Evolutionary conservation across 2,113 vertebrate genomes (phyloP).

Genomic region (Coregonus clupeaformis): DNA sequence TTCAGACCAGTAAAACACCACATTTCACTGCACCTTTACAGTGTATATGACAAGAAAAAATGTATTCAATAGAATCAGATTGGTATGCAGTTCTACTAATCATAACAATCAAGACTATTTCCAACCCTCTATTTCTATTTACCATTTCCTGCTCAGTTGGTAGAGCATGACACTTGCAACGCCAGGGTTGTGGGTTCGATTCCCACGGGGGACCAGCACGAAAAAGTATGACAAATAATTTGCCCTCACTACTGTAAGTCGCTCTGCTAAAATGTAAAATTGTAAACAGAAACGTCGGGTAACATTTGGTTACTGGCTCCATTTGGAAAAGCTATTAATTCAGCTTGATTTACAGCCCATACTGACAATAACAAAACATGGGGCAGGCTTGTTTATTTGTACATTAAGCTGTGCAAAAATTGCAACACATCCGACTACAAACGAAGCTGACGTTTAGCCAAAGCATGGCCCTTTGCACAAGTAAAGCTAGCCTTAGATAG

Average conservation of each 20-base stretch:
- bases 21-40: too few species aligned
- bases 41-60: too few species aligned
- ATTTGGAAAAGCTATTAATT: background rate
- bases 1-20: background rate
- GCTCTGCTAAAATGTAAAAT: too few species aligned
- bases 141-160: too few species aligned
- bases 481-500: too few species aligned
- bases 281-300: background rate
- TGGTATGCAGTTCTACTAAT: background rate
- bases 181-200: too few species aligned
- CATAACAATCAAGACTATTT: background rate
- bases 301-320: background rate
- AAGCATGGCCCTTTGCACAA: background rate
- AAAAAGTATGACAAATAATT: too few species aligned
- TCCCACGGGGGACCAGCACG: too few species aligned
- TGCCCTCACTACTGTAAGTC: too few species aligned
- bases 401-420: background rate
- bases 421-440: slow-evolving; percentile 1
- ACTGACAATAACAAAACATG: too few species aligned
- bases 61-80: background rate
- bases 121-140: too few species aligned
- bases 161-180: background rate
- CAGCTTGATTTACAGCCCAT: background rate
- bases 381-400: too few species aligned
- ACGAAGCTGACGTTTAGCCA: background rate